Conservation (phyloP, 2,113 vertebrate species). For the Arothron firmamentum region DNA sequence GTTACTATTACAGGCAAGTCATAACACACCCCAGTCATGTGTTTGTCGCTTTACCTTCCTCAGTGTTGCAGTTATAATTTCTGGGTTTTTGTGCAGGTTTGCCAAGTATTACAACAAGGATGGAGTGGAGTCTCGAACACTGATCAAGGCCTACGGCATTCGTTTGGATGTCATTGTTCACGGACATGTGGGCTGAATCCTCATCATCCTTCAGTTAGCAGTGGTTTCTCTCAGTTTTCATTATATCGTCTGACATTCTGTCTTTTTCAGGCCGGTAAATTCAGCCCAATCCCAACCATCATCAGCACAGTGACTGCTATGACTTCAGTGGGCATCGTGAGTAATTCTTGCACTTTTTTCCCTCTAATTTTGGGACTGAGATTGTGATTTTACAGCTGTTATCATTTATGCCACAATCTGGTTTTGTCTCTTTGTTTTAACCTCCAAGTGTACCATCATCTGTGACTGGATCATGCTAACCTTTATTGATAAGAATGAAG, state of each 20-base stretch:
- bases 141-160: conserved; percentile 86
- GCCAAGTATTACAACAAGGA: conserved; percentile 82
- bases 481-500: conserved; percentile 87
- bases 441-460: conserved; percentile 85
- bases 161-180: conserved; percentile 88
- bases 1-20: conserved; percentile 82
- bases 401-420: neutral
- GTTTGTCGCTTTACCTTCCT: neutral
- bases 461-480: conserved; percentile 94
- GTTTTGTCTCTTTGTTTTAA: neutral
- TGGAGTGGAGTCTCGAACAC: conserved; percentile 75
- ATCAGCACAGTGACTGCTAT: conserved; percentile 87
- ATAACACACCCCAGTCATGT: neutral
- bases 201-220: neutral
- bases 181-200: conserved; percentile 74
- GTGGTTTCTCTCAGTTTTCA: neutral
- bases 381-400: neutral
- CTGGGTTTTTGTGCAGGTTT: conserved; percentile 64
- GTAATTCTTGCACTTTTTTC: conserved; percentile 35
- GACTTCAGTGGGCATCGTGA: conserved; percentile 90
- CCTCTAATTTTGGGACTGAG: neutral
- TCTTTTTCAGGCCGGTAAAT: conserved; percentile 85
- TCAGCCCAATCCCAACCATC: conserved; percentile 88
- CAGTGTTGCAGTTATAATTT: neutral
- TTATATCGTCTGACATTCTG: neutral